Conservation (phyloP, 2,797 vertebrate genomes). For the Silurus aristotelis region DNA sequence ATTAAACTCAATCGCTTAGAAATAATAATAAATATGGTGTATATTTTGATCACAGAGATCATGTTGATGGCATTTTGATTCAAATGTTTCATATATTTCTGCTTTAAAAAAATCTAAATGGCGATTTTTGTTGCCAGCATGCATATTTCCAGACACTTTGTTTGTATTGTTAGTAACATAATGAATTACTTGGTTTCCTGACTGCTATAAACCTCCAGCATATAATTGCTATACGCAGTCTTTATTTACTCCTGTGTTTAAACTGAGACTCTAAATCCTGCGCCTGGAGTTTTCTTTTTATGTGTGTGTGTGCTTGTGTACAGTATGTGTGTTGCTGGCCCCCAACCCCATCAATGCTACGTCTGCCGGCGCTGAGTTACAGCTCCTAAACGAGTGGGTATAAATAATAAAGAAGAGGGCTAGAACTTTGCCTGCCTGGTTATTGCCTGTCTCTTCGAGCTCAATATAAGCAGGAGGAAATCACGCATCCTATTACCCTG, state of each 20-base stretch:
- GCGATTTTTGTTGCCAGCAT: background rate
- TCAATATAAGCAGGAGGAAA: slow-evolving; percentile 53
- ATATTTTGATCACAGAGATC: background rate
- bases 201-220: background rate
- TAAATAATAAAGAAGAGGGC: slow-evolving; percentile 54
- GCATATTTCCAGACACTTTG: background rate
- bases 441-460: slow-evolving; percentile 47
- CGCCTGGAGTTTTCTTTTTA: background rate
- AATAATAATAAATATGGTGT: background rate
- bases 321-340: slow-evolving; percentile 1
- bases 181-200: background rate
- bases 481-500: slow-evolving; percentile 48
- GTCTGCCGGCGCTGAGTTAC: slow-evolving; percentile 34
- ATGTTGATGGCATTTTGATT: no score
- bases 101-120: background rate
- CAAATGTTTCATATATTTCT: background rate
- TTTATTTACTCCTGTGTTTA: slow-evolving; percentile 8
- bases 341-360: background rate
- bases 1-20: background rate
- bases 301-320: slow-evolving; percentile 7
- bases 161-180: background rate
- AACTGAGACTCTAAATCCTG: background rate
- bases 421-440: slow-evolving; percentile 43
- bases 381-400: slow-evolving; percentile 56
- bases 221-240: background rate